Evolutionary conservation across 2,113 vertebrate genomes (phyloP).

Genomic region (Hyperopisus bebe): DNA sequence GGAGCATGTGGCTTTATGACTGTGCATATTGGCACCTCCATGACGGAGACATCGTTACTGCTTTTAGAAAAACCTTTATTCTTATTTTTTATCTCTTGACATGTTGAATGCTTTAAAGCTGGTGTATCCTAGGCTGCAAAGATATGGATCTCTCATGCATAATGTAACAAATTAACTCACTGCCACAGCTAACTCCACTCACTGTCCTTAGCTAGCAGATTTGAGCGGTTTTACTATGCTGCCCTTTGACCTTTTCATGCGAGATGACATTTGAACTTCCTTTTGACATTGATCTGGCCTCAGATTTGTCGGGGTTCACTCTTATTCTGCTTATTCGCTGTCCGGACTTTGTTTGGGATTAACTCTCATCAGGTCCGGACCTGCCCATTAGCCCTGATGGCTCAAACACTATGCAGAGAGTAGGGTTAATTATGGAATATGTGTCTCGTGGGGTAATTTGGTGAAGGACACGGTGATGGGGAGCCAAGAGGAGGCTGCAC

Average conservation of each 20-base stretch:
- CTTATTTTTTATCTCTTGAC: neutral
- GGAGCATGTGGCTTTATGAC: neutral
- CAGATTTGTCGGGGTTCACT: neutral
- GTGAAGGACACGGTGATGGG: neutral
- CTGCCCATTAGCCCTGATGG: neutral
- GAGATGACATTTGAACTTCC: neutral
- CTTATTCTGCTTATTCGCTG: neutral
- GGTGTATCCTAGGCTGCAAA: neutral
- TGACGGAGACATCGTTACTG: neutral
- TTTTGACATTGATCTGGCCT: neutral
- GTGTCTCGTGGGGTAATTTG: slow-evolving; percentile 28
- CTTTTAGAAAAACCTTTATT: neutral
- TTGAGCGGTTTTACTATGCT: neutral
- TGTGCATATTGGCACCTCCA: neutral
- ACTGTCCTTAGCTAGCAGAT: neutral
- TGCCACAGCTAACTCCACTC: too few species aligned
- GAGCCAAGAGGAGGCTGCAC: slow-evolving; percentile 20
- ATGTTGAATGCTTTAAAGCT: neutral
- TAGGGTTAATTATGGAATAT: neutral
- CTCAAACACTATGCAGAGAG: neutral
- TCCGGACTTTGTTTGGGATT: neutral
- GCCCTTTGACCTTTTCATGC: neutral
- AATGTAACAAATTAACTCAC: neutral
- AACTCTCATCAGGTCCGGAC: neutral
- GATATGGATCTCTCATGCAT: neutral